These are phyloP conservation scores for Gallinago nigripennis DNA, from an alignment of 2,797 vertebrate genomes.

Conservation along the genomic window DNA sequence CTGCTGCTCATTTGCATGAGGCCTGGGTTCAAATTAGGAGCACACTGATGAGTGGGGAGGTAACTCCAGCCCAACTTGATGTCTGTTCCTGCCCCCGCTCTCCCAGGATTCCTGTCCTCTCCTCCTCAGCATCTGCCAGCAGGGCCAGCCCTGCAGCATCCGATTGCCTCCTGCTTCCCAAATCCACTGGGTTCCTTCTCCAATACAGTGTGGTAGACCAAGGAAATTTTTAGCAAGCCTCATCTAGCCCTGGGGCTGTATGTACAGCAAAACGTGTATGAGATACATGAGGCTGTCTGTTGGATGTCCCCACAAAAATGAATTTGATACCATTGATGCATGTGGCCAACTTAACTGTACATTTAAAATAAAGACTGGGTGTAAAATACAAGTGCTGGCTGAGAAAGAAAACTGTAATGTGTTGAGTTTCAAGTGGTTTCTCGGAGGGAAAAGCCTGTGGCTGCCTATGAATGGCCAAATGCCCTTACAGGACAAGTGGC, in stretches of 20 bases:
- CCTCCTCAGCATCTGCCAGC: not conserved
- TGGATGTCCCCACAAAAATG: not conserved
- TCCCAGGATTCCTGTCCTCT: not conserved
- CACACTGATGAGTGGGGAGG: not conserved
- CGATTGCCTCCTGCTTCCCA: not conserved
- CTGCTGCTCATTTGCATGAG: not conserved
- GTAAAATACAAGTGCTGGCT: not conserved
- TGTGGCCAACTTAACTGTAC: not conserved
- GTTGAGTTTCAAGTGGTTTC: not conserved
- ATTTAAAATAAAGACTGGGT: not conserved
- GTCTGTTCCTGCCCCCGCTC: not conserved
- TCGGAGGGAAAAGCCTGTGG: not conserved
- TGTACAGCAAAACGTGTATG: not conserved
- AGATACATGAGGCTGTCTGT: not conserved
- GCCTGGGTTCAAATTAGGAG: not conserved
- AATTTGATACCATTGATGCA: not conserved
- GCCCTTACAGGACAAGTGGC: not conserved
- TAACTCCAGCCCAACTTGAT: not conserved
- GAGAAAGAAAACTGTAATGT: not conserved
- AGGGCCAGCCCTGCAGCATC: not conserved
- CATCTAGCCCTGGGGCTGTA: not conserved
- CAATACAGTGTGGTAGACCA: fast-evolving
- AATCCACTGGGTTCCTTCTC: not conserved
- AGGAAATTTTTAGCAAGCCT: not conserved
- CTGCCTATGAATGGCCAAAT: not conserved